A percentile compares a stretch with the other conserved stretches of the same genome.
Evolutionary conservation across 2,113 vertebrate species (phyloP).

Genomic region (Leptosomus discolor): DNA sequence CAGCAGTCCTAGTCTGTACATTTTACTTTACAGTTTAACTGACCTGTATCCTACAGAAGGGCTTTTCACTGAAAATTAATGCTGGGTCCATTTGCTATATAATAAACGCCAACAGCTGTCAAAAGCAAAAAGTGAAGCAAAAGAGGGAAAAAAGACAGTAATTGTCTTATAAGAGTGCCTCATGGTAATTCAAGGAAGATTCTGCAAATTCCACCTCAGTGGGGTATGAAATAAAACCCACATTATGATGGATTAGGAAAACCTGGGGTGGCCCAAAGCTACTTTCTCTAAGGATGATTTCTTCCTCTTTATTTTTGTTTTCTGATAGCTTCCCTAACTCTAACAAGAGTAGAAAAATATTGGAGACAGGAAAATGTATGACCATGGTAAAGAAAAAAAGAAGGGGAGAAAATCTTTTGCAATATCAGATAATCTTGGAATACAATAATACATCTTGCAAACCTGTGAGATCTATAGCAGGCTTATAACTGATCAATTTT

Average conservation of each 20-base stretch:
- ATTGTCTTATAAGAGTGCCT: constrained; percentile 74
- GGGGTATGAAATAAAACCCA: constrained; percentile 57
- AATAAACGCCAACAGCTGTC: constrained; percentile 49
- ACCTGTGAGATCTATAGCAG: constrained; percentile 52
- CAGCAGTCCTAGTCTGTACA: background rate
- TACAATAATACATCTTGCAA: constrained; percentile 64
- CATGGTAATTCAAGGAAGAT: constrained; percentile 73
- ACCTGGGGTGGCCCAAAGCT: constrained; percentile 69
- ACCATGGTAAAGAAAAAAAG: background rate
- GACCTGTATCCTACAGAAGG: background rate
- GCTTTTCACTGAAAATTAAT: constrained; percentile 7
- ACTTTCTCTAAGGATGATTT: constrained; percentile 72
- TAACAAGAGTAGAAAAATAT: constrained; percentile 52
- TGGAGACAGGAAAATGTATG: constrained; percentile 52
- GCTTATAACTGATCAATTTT: constrained; percentile 69
- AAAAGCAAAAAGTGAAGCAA: constrained; percentile 31
- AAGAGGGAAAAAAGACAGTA: constrained; percentile 71
- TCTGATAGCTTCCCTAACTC: constrained; percentile 68
- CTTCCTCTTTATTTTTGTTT: constrained; percentile 73
- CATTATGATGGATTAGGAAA: constrained; percentile 75
- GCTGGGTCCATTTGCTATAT: background rate
- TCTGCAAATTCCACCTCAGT: constrained; percentile 61
- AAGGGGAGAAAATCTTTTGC: background rate
- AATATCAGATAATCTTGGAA: constrained; percentile 60
- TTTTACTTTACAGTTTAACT: background rate